Conservation (phyloP, 2,888 invertebrate species). For the Agelastica alni region DNA sequence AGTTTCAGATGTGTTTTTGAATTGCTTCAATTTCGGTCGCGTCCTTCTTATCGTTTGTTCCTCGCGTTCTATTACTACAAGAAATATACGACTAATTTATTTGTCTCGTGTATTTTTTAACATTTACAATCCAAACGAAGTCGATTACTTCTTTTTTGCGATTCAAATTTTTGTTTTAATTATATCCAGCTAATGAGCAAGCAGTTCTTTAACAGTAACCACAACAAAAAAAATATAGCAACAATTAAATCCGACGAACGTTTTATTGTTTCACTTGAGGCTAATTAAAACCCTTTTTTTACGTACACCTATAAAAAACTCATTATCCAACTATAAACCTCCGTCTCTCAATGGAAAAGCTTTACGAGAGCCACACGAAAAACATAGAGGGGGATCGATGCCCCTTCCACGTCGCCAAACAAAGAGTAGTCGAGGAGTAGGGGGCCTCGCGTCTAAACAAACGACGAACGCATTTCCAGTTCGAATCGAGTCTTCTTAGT, state of each 20-base stretch:
- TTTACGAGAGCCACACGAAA: neutral
- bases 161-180: too few relatives aligned
- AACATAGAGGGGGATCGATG: conserved; percentile 5
- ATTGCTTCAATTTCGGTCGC: too few relatives aligned
- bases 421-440: conserved; percentile 23
- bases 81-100: too few relatives aligned
- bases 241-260: neutral
- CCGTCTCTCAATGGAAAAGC: conserved; percentile 11
- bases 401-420: conserved; percentile 20
- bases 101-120: too few relatives aligned
- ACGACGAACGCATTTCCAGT: conserved; percentile 34
- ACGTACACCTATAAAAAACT: conserved; percentile 6
- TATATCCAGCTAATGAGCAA: neutral
- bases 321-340: conserved; percentile 11
- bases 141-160: too few relatives aligned
- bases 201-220: neutral
- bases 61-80: too few relatives aligned
- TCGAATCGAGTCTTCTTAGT: conserved; percentile 4
- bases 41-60: too few relatives aligned
- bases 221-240: neutral
- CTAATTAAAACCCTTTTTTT: conserved; percentile 11
- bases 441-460: conserved; percentile 27
- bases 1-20: too few relatives aligned
- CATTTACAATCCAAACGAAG: too few relatives aligned
- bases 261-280: conserved; percentile 10